These are phyloP conservation scores for Brachyptera risi DNA, from an alignment of 2,888 invertebrate genomes.

Conservation along the genomic window DNA sequence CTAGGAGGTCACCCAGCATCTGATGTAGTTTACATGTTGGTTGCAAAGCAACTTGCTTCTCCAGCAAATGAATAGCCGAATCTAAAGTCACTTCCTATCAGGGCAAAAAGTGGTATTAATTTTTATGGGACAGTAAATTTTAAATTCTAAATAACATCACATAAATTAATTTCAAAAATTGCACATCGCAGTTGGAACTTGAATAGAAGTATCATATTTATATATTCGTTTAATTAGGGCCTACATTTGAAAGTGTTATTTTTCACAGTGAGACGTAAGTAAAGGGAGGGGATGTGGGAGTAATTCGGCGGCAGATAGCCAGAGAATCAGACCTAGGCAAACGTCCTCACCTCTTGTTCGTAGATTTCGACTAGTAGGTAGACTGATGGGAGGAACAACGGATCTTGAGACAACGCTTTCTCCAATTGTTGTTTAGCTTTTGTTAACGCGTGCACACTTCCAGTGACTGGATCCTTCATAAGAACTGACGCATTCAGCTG, in stretches of 20 bases:
- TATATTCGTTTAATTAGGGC: too few relatives aligned
- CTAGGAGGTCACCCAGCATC: constrained; percentile 60
- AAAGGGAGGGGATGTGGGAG: too few relatives aligned
- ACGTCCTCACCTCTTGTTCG: constrained; percentile 44
- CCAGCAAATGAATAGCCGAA: constrained; percentile 63
- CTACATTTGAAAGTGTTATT: too few relatives aligned
- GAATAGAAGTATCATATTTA: too few relatives aligned
- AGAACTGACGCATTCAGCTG: constrained; percentile 72
- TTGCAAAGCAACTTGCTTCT: constrained; percentile 59
- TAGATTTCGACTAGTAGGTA: constrained; percentile 67
- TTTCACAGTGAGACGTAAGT: too few relatives aligned
- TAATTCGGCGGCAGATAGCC: too few relatives aligned
- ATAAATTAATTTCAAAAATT: too few relatives aligned
- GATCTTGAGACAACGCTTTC: constrained; percentile 67
- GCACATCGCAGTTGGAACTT: too few relatives aligned
- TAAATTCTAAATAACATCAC: too few relatives aligned
- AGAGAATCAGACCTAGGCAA: too few relatives aligned
- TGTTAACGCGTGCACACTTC: constrained; percentile 36
- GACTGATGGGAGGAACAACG: constrained; percentile 67
- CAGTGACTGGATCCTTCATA: constrained; percentile 59
- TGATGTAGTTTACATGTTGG: constrained; percentile 62
- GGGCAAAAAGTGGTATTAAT: too few relatives aligned
- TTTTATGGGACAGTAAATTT: too few relatives aligned
- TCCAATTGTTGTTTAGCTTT: constrained; percentile 67
- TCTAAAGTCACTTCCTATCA: constrained; percentile 38